Percentiles rank a stretch among this genome's conserved stretches.
Evolutionary conservation across 2,888 invertebrate genomes (phyloP).

Genomic region (Thereva unica): DNA sequence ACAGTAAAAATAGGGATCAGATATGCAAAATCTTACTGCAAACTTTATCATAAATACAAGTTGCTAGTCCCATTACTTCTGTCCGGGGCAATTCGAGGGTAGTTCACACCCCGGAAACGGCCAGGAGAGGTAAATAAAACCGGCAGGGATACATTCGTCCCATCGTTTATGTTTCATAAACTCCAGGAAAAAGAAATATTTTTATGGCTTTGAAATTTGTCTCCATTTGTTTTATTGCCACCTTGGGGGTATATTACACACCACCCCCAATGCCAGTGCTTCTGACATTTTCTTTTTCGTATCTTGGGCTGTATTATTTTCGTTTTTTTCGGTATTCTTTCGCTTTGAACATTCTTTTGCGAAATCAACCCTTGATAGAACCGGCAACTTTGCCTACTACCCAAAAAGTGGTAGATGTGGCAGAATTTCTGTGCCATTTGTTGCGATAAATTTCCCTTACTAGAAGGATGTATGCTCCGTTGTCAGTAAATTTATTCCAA

Average conservation of each 20-base stretch:
- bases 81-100: slow-evolving; percentile 13
- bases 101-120: slow-evolving; percentile 26
- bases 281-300: neutral
- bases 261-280: neutral
- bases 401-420: neutral
- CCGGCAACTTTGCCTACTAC: neutral
- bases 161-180: slow-evolving; percentile 28
- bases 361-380: slow-evolving; percentile 3
- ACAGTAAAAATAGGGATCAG: no score
- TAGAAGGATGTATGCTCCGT: slow-evolving; percentile 23
- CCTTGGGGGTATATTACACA: slow-evolving; percentile 5
- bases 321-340: slow-evolving; percentile 11
- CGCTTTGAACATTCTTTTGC: slow-evolving; percentile 5
- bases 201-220: slow-evolving; percentile 32
- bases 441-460: slow-evolving; percentile 25
- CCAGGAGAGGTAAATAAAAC: slow-evolving; percentile 22
- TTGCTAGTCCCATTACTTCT: neutral
- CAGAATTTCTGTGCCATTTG: slow-evolving; percentile 26
- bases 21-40: neutral
- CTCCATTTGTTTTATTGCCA: slow-evolving; percentile 29
- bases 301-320: neutral
- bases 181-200: slow-evolving; percentile 24
- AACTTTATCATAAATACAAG: neutral
- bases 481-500: slow-evolving; percentile 29
- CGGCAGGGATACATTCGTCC: slow-evolving; percentile 26